These are phyloP conservation scores for Epistrophella euchroma DNA, from an alignment of 2,888 invertebrate genomes.

Conservation along the genomic window DNA sequence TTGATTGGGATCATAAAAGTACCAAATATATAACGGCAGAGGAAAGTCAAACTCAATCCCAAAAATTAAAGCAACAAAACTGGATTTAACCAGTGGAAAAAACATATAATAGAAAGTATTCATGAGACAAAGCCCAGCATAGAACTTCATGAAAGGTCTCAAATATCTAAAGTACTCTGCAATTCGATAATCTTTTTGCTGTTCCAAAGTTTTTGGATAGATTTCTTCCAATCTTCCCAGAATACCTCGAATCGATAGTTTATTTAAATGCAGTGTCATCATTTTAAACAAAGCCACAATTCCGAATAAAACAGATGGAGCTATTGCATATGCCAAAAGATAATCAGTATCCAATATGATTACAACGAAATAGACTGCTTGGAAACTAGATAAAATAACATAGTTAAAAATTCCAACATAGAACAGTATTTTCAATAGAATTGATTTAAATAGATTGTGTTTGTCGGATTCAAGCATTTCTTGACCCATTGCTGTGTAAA, in stretches of 20 bases:
- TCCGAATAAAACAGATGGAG: constrained; percentile 80
- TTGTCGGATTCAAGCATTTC: constrained; percentile 79
- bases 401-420: constrained; percentile 79
- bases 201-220: constrained; percentile 78
- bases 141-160: constrained; percentile 78
- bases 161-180: constrained; percentile 73
- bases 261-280: constrained; percentile 77
- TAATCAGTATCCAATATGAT: constrained; percentile 78
- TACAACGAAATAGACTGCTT: constrained; percentile 78
- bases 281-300: constrained; percentile 80
- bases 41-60: constrained; percentile 77
- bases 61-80: neutral
- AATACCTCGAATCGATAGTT: constrained; percentile 76
- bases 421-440: constrained; percentile 75
- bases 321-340: constrained; percentile 78
- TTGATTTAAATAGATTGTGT: constrained; percentile 47
- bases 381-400: constrained; percentile 78
- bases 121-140: constrained; percentile 79
- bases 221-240: constrained; percentile 79
- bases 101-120: constrained; percentile 79
- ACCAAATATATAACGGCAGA: constrained; percentile 80
- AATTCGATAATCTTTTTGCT: constrained; percentile 77
- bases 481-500: constrained; percentile 79
- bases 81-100: constrained; percentile 76
- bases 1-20: constrained; percentile 78